phyloP scores from a whole-genome alignment of 2,113 vertebrate genomes.

The Lota lota region DNA sequence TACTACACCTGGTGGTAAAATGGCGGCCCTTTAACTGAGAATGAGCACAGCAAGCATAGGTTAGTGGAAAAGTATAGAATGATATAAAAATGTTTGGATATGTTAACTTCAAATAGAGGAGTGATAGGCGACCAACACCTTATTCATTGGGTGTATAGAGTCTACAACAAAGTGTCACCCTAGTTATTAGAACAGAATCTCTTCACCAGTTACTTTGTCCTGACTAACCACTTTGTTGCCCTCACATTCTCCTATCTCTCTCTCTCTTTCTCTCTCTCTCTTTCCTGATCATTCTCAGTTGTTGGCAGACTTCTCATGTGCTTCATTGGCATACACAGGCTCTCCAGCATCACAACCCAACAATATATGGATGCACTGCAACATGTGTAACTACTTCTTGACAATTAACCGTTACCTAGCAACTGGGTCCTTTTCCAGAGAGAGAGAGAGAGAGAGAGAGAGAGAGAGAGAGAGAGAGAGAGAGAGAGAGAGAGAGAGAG shows the following conservation, averaged over 20 bases:
- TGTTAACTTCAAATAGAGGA: no score
- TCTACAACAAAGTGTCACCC: not conserved
- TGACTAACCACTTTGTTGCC: not conserved
- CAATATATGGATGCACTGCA: slow-evolving; percentile 72
- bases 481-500: slow-evolving; percentile 18
- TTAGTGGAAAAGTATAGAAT: no score
- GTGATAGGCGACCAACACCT: no score
- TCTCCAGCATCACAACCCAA: slow-evolving; percentile 47
- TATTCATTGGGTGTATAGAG: not conserved
- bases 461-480: slow-evolving; percentile 30
- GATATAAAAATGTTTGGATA: no score
- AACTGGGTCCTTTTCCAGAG: slow-evolving; percentile 75
- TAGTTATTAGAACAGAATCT: slow-evolving; percentile 14
- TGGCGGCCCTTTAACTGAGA: no score
- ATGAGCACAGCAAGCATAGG: no score
- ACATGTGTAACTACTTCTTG: slow-evolving; percentile 81
- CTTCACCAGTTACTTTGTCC: slow-evolving; percentile 25
- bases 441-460: slow-evolving; percentile 15
- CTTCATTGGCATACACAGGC: not conserved
- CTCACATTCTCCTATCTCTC: slow-evolving; percentile 7
- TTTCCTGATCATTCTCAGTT: slow-evolving; percentile 45
- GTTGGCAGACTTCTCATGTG: not conserved
- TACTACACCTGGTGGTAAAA: no score
- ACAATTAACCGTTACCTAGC: slow-evolving; percentile 85
- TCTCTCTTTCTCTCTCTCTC: slow-evolving; percentile 20